These are phyloP conservation scores for Leucoptera coffeella DNA, from an alignment of 2,888 invertebrate species.

Conservation along the genomic window DNA sequence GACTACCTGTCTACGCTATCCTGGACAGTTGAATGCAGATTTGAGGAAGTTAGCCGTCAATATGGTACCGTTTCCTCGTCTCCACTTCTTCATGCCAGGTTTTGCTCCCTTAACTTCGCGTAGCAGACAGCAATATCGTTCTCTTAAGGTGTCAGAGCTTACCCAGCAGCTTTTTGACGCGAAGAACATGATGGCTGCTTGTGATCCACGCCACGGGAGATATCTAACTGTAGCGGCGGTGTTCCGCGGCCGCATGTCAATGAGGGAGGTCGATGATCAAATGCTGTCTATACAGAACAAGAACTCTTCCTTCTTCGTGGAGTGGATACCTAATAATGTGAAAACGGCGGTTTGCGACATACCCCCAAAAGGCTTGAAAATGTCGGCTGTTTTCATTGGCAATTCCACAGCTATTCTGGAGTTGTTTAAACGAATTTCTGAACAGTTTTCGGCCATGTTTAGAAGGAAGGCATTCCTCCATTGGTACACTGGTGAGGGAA, in stretches of 20 bases:
- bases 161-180: slow-evolving; percentile 60
- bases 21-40: slow-evolving; percentile 42
- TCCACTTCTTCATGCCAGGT: slow-evolving; percentile 53
- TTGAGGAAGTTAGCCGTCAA: slow-evolving; percentile 38
- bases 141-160: slow-evolving; percentile 85
- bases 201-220: slow-evolving; percentile 84
- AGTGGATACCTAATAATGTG: slow-evolving; percentile 75
- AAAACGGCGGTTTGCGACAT: slow-evolving; percentile 79
- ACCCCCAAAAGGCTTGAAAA: slow-evolving; percentile 68
- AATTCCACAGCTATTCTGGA: slow-evolving; percentile 84
- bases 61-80: slow-evolving; percentile 60
- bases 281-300: slow-evolving; percentile 72
- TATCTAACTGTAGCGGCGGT: slow-evolving; percentile 87
- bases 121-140: slow-evolving; percentile 82
- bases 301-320: slow-evolving; percentile 72
- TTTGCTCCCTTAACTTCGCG: slow-evolving; percentile 69
- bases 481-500: slow-evolving; percentile 92
- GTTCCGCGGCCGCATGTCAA: slow-evolving; percentile 86
- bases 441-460: slow-evolving; percentile 90
- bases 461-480: slow-evolving; percentile 93
- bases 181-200: slow-evolving; percentile 84
- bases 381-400: slow-evolving; percentile 84
- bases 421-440: slow-evolving; percentile 78
- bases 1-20: slow-evolving; percentile 70
- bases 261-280: slow-evolving; percentile 86